Conservation (phyloP, 1,140 invertebrate genomes). For the Drosophila trapezifrons region DNA sequence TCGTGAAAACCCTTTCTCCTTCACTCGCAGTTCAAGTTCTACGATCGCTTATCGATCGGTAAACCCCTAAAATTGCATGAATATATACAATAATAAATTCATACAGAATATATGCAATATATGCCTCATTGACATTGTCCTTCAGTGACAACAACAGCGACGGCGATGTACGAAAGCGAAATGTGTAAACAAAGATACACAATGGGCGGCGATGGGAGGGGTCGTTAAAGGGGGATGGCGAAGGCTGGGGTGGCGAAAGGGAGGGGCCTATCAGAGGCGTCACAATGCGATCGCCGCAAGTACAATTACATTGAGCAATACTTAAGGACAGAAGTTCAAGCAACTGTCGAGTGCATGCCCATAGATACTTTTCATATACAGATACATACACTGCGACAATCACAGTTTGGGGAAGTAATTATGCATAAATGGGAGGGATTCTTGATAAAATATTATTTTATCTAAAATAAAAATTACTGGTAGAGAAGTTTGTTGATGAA, state of each 20-base stretch:
- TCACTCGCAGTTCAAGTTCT: conserved; percentile 44
- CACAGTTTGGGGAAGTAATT: not conserved
- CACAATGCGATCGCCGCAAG: conserved; percentile 52
- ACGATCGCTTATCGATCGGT: conserved; percentile 63
- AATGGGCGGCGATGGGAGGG: conserved; percentile 34
- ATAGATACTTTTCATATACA: conserved; percentile 24
- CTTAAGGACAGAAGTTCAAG: conserved; percentile 80
- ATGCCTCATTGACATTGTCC: conserved; percentile 77
- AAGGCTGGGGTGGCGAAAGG: not conserved
- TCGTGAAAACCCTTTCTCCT: conserved; percentile 35
- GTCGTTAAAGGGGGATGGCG: not conserved
- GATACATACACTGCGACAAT: conserved; percentile 1
- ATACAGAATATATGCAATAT: conserved; percentile 37
- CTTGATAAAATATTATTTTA: not conserved
- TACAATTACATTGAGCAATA: conserved; percentile 50
- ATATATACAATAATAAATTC: conserved; percentile 17
- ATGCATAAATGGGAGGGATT: not conserved
- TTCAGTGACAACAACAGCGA: conserved; percentile 54
- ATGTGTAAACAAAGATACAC: conserved; percentile 65
- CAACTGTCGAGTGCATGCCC: conserved; percentile 61
- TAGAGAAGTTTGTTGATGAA: too few species aligned
- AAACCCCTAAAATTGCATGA: conserved; percentile 43
- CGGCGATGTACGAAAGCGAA: conserved; percentile 47
- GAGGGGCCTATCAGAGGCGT: conserved; percentile 33
- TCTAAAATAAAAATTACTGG: too few species aligned